Base-by-base conservation (phyloP, 2,113 vertebrate species). In the Ornithorhynchus anatinus region DNA sequence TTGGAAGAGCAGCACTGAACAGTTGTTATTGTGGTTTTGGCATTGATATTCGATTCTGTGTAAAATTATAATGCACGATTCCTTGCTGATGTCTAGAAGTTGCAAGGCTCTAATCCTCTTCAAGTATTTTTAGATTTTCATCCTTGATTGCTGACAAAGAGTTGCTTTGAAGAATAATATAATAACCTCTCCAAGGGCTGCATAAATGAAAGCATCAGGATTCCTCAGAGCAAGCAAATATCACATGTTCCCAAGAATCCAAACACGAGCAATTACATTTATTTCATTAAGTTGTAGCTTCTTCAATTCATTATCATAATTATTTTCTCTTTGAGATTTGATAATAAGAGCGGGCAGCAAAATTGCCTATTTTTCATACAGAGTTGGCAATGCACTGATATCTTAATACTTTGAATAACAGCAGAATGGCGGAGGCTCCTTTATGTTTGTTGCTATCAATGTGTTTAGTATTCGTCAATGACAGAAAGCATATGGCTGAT, bases 271-370 rank as follows among this genome's bases (percentile, higher is more conserved):
- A 53, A 17, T 35, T 57, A 73, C 7, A 79, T n/a, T 54, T 58
- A 9, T 17, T 80, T 81, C 42, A 61, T 71, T 78, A 80, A 65
- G 3, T 3, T 39, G 23, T 36, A 35, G 56, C 69, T 76, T 64
- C 37, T 74, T 8, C 0, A 63, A 37, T 50, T 48, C 39, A 62
- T 58, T 27, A 62, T 36, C 43, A n/a, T 16, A 83, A 80, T 79
- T 82, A 62, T 40, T 69, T 50, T 62, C 37, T 53, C 17, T 56
- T 72, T 79, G 79, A 68, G 32, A 40, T 72, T 71, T 67, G 50
- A 50, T 69, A 68, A 37, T 62, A 67, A 80, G 63, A 6, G 3
- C 52, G 8, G 60, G 3, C 2, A 71, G 59, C 56, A 76, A 71
- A 33, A 7, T 72, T 63, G 22, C 37, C 2, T 67, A 5, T 13